Base-by-base conservation (phyloP, 2,888 invertebrate genomes). In the Mactromeris polynyma region DNA sequence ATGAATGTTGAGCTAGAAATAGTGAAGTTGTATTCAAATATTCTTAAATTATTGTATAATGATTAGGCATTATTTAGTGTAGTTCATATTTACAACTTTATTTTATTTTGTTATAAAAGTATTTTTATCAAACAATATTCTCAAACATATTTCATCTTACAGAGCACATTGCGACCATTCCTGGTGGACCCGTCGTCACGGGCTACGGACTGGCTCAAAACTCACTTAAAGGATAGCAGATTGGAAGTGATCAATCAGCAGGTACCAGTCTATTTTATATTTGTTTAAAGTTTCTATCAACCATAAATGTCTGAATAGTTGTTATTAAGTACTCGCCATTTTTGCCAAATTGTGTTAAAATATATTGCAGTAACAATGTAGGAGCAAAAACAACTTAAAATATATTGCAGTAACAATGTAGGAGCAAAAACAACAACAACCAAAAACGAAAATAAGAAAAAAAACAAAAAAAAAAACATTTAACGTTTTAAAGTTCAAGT, bases 111-210 rank as follows among this genome's bases (percentile, higher is more conserved):
- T 26, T 26, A 9, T 26, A 26, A 9, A 64, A 26, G 26, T n/a
- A 64, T 64, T 19, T 54, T 21, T 21, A n/a, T 54, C 6, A 21
- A 21, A n/a, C 40, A 40, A n/a, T 2, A 19, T 6, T 58, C 6
- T n/a, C n/a, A 21, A 19, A 19, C 54, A 21, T 78, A 51, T 51
- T 3, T 82, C 2, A 42, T 36, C 31, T 93, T 94, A 84, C 94
- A 97, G 97, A 97, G 97, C 69, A 96, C 96, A 42, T 97, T 98
- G 93, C 97, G 98, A 0, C 98, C 99, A 0, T 97, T 99, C 85
- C 97, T 99, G 73, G 97, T 99, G 78, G 99, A 99, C 97, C 99
- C 99, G 0, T 98, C 98, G 0, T 98, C 98, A 3, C 97, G 98
- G 14, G 98, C 99, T 0, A 97, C 98, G 0, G 97, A 97, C 54